These are phyloP conservation scores for Molossus alvarezi DNA, from an alignment of 2,797 vertebrate genomes.

Conservation along the genomic window DNA sequence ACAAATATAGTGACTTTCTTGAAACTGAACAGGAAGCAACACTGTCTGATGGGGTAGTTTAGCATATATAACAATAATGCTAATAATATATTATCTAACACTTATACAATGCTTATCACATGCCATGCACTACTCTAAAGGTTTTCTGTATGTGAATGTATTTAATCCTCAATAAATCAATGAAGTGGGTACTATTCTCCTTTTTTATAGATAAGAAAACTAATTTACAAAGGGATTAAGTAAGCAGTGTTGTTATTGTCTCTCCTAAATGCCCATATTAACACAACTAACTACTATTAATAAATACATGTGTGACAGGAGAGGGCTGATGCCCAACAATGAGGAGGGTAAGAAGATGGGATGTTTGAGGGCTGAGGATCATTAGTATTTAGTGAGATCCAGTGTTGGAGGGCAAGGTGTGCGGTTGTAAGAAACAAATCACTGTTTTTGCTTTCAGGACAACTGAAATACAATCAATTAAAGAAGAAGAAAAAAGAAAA, in stretches of 20 bases:
- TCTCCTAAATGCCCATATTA: background rate
- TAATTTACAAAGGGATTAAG: background rate
- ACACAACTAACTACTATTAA: background rate
- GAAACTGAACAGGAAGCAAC: background rate
- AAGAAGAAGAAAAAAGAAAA: background rate
- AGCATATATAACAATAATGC: background rate
- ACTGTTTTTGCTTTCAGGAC: background rate
- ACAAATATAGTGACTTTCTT: background rate
- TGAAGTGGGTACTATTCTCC: background rate
- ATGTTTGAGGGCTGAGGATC: background rate
- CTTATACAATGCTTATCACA: background rate
- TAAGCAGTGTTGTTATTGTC: background rate
- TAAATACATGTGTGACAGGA: background rate
- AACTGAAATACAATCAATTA: background rate
- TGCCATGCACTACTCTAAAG: background rate
- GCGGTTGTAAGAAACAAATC: background rate
- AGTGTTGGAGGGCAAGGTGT: background rate
- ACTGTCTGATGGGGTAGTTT: background rate
- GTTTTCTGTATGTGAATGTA: background rate
- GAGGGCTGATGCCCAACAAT: background rate
- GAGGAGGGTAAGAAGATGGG: background rate
- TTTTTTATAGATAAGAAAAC: background rate
- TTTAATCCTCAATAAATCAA: background rate
- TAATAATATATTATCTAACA: background rate
- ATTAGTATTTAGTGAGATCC: background rate